Conservation (phyloP, 2,113 vertebrate genomes). For the Xenopus borealis region DNA sequence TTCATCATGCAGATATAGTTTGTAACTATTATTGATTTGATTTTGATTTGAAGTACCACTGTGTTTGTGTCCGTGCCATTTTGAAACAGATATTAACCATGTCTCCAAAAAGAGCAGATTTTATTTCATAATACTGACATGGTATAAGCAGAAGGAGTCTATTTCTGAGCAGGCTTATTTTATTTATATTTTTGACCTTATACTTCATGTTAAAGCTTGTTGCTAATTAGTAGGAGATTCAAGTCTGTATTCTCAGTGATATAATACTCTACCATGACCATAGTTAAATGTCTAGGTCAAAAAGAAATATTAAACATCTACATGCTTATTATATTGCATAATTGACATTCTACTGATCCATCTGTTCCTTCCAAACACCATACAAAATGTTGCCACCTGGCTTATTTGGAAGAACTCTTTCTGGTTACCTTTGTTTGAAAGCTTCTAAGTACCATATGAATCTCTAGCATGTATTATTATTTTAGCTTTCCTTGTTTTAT, state of each 20-base stretch:
- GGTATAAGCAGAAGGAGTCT: slow-evolving; percentile 19
- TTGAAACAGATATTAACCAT: slow-evolving; percentile 10
- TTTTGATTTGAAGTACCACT: not conserved
- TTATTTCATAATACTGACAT: slow-evolving; percentile 27
- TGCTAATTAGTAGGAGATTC: slow-evolving; percentile 29
- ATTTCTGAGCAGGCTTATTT: slow-evolving; percentile 19
- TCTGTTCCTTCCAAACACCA: not conserved
- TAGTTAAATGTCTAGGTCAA: slow-evolving; percentile 22
- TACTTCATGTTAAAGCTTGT: slow-evolving; percentile 15
- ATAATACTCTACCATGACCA: slow-evolving; percentile 3
- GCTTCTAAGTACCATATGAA: too few relatives aligned
- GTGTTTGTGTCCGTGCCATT: slow-evolving; percentile 15
- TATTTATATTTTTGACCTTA: slow-evolving; percentile 36
- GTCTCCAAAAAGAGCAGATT: slow-evolving; percentile 10
- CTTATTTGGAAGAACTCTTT: too few relatives aligned
- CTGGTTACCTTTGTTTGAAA: too few relatives aligned
- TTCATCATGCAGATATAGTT: too few relatives aligned
- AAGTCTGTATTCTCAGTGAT: not conserved
- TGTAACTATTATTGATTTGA: too few relatives aligned
- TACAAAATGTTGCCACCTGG: too few relatives aligned
- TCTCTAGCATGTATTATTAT: too few relatives aligned
- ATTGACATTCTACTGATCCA: not conserved
- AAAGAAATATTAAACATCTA: not conserved
- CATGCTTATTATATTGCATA: not conserved
- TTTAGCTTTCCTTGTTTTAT: too few relatives aligned